Percentiles rank a stretch among this genome's conserved stretches.
phyloP scores from a whole-genome alignment of 2,888 invertebrate species.

The Calameuta idolon region DNA sequence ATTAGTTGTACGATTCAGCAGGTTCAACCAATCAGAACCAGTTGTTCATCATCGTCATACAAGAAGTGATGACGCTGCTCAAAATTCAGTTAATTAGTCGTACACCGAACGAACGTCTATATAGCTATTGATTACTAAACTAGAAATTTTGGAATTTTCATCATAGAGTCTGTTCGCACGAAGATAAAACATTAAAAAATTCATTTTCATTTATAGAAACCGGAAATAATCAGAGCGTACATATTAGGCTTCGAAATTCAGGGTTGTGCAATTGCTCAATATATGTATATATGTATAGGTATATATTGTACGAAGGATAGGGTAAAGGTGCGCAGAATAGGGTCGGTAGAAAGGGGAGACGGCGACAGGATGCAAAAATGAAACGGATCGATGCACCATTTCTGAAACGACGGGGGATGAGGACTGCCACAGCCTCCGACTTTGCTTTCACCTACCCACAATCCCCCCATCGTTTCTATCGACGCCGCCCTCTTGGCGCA shows the following conservation, averaged over 20 bases:
- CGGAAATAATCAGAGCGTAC: no score
- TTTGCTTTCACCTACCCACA: not conserved
- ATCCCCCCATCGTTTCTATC: not conserved
- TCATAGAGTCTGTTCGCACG: not conserved
- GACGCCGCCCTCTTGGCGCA: conserved; percentile 17
- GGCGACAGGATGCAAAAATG: conserved; percentile 35
- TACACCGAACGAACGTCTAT: not conserved
- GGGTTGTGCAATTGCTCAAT: not conserved
- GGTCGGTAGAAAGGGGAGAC: not conserved
- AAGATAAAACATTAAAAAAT: not conserved
- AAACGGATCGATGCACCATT: conserved; percentile 44
- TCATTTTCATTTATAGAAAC: not conserved
- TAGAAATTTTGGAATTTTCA: not conserved
- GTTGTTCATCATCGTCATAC: conserved; percentile 18
- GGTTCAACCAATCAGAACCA: conserved; percentile 39
- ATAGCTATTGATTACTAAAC: not conserved
- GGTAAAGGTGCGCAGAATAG: not conserved
- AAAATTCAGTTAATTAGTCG: not conserved
- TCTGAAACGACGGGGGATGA: not conserved
- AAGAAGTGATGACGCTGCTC: not conserved
- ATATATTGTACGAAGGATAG: not conserved
- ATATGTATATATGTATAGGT: not conserved
- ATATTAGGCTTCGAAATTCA: no score
- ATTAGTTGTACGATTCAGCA: conserved; percentile 38
- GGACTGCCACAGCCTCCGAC: conserved; percentile 18